Percentiles rank a stretch among this genome's conserved stretches.
Evolutionary conservation across 2,113 vertebrate species (phyloP).

Genomic region (Ctenodactylus gundi): DNA sequence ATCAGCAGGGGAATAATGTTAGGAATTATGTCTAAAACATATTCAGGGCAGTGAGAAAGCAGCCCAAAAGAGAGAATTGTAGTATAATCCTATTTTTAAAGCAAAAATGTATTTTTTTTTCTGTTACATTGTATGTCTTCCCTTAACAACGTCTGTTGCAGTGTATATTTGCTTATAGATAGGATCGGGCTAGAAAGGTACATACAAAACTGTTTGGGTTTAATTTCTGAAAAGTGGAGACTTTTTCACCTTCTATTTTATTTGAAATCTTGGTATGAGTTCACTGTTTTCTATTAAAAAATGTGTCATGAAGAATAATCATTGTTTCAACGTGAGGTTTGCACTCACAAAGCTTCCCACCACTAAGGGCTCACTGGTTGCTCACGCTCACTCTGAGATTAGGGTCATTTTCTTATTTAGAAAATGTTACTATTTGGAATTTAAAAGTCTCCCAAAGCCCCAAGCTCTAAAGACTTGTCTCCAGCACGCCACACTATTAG

Average conservation of each 20-base stretch:
- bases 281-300: background rate
- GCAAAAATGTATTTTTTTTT: background rate
- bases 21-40: background rate
- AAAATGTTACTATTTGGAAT: background rate
- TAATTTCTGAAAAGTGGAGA: background rate
- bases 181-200: background rate
- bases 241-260: background rate
- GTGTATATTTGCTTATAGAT: background rate
- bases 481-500: too few species aligned
- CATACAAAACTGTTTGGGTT: background rate
- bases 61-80: background rate
- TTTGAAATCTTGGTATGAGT: background rate
- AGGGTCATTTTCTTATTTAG: background rate
- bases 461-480: background rate
- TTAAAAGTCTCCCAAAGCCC: background rate
- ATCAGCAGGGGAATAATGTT: background rate
- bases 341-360: background rate
- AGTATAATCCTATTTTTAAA: background rate
- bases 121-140: background rate
- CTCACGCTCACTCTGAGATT: background rate
- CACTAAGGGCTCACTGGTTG: background rate
- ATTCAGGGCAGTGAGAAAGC: background rate
- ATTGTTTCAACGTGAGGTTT: background rate
- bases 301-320: background rate
- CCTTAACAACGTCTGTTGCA: background rate